Conservation (phyloP, 2,113 vertebrate genomes). For the Sylvia atricapilla region DNA sequence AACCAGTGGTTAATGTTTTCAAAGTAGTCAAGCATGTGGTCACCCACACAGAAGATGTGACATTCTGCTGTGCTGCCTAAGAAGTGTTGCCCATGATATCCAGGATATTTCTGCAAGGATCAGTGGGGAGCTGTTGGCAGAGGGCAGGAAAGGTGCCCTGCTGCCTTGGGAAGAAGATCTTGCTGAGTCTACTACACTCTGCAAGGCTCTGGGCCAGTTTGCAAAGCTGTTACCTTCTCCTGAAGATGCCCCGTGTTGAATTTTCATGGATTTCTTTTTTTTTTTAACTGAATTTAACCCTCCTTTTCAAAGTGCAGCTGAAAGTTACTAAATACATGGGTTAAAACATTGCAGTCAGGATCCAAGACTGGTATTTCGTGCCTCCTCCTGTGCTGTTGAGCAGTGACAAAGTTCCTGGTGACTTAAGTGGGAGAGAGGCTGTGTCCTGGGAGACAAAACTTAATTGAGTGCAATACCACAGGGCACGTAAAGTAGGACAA, state of each 20-base stretch:
- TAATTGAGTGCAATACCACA: conserved; percentile 66
- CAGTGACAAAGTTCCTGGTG: conserved; percentile 49
- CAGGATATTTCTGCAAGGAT: background rate
- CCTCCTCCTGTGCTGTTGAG: conserved; percentile 7
- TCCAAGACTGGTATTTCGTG: background rate
- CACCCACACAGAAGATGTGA: background rate
- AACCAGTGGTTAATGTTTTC: background rate
- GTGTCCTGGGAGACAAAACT: conserved; percentile 59
- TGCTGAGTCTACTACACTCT: background rate
- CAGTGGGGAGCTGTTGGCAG: background rate
- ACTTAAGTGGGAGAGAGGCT: conserved; percentile 50
- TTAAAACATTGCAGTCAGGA: background rate
- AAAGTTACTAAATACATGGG: background rate
- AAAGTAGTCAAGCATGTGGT: background rate
- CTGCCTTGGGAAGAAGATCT: background rate
- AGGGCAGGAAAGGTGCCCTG: background rate
- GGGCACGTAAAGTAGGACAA: conserved; percentile 63
- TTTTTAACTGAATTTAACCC: background rate
- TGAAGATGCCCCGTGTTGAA: background rate
- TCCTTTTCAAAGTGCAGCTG: background rate
- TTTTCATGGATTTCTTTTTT: background rate
- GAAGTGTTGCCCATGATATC: background rate
- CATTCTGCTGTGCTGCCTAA: background rate
- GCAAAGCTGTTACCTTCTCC: background rate
- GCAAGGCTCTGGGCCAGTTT: background rate